Evolutionary conservation across 1,140 invertebrate genomes (phyloP).

Genomic region (Drosophila pectinifera): DNA sequence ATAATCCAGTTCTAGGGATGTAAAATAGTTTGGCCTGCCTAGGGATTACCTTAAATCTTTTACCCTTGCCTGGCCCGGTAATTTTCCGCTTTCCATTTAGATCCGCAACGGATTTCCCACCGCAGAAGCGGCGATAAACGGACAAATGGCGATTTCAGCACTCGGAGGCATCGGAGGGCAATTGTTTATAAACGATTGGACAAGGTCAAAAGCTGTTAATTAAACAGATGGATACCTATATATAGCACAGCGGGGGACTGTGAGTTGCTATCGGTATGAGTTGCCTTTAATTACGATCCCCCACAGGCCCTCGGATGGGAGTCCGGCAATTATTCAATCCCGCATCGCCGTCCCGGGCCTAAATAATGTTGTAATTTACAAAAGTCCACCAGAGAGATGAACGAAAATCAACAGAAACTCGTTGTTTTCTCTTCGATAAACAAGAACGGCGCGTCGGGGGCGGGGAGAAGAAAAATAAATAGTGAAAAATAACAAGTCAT

Average conservation of each 20-base stretch:
- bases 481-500: constrained; percentile 83
- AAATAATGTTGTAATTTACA: constrained; percentile 79
- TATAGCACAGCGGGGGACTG: constrained; percentile 25
- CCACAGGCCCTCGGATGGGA: constrained; percentile 38
- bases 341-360: constrained; percentile 36
- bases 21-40: constrained; percentile 23
- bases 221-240: constrained; percentile 45
- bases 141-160: constrained; percentile 34
- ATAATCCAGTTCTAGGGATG: constrained; percentile 17
- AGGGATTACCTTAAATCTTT: constrained; percentile 29
- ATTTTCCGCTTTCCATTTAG: constrained; percentile 26
- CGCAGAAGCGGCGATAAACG: constrained; percentile 1
- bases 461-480: constrained; percentile 70
- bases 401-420: constrained; percentile 44
- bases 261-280: constrained; percentile 9
- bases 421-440: constrained; percentile 67
- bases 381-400: constrained; percentile 12
- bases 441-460: constrained; percentile 35
- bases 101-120: constrained; percentile 23
- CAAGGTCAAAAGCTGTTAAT: constrained; percentile 62
- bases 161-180: constrained; percentile 13
- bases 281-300: constrained; percentile 58
- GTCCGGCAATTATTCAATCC: constrained; percentile 61
- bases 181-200: constrained; percentile 61
- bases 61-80: constrained; percentile 18